These are phyloP conservation scores for Smittia sp. DNA, from an alignment of 2,888 invertebrate genomes.

Conservation along the genomic window DNA sequence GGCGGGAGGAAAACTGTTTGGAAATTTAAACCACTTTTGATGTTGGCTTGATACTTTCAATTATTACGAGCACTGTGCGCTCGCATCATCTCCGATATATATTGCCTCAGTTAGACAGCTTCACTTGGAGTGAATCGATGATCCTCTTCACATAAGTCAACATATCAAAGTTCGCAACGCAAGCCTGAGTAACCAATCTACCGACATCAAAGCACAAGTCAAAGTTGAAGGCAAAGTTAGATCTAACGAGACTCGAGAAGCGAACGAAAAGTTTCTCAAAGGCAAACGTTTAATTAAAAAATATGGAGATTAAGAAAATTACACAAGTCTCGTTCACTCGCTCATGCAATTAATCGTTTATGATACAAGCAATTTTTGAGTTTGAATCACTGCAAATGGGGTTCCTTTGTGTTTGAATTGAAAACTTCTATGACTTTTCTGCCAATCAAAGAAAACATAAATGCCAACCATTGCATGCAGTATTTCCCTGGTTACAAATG, in stretches of 20 bases:
- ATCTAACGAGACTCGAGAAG: neutral
- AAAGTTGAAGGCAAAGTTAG: neutral
- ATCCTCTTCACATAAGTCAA: neutral
- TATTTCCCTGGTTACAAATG: no score
- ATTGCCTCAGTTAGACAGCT: neutral
- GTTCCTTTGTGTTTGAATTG: no score
- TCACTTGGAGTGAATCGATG: no score
- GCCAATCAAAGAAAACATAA: no score
- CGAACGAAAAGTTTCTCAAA: conserved; percentile 12
- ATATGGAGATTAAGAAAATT: neutral
- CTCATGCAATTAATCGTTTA: neutral
- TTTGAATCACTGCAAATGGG: no score
- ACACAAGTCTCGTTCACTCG: neutral
- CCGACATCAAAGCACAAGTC: neutral
- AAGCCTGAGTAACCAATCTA: neutral
- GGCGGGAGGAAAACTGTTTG: neutral
- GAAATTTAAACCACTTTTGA: conserved; percentile 21
- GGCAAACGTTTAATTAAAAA: neutral
- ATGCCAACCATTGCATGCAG: no score
- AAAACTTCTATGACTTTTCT: no score
- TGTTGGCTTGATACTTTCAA: neutral
- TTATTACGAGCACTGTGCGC: neutral
- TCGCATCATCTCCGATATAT: neutral
- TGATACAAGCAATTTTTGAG: neutral
- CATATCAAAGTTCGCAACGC: neutral